Evolutionary conservation across 1,140 invertebrate species (phyloP).

Genomic region (Hycleus phaleratus): DNA sequence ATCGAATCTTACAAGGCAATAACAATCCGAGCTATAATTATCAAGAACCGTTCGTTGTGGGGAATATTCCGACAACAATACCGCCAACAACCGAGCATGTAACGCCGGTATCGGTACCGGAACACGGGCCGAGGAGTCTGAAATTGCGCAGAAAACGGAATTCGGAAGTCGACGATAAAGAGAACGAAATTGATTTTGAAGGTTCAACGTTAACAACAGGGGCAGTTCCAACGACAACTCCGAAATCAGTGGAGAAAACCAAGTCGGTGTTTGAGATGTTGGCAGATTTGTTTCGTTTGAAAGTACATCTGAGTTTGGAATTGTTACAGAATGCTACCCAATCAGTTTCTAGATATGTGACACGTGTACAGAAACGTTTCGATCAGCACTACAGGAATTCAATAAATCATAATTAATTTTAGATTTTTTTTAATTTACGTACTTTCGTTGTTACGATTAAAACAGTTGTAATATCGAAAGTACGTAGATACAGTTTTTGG

Average conservation of each 20-base stretch:
- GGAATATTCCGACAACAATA: conserved; percentile 47
- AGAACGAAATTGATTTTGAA: conserved; percentile 27
- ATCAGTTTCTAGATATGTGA: conserved; percentile 30
- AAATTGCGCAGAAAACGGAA: conserved; percentile 28
- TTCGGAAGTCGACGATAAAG: conserved; percentile 19
- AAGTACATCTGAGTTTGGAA: conserved; percentile 30
- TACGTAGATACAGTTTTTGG: conserved; percentile 12
- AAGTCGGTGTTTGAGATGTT: conserved; percentile 25
- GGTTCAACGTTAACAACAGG: background rate
- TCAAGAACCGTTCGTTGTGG: conserved; percentile 44
- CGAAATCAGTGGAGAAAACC: conserved; percentile 10
- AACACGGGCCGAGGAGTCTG: conserved; percentile 50
- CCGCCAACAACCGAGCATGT: conserved; percentile 38
- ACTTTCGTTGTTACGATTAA: background rate
- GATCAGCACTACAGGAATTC: conserved; percentile 26
- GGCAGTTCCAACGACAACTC: background rate
- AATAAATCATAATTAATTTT: background rate
- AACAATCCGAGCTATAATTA: background rate
- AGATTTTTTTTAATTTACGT: conserved; percentile 1
- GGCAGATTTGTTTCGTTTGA: conserved; percentile 31
- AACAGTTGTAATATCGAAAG: conserved; percentile 1
- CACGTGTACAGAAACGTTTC: conserved; percentile 27
- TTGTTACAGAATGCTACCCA: conserved; percentile 30
- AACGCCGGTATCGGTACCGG: conserved; percentile 49
- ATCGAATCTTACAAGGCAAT: conserved; percentile 15